Base-by-base conservation (phyloP, 2,888 invertebrate species). In the Gymnosoma rotundatum region DNA sequence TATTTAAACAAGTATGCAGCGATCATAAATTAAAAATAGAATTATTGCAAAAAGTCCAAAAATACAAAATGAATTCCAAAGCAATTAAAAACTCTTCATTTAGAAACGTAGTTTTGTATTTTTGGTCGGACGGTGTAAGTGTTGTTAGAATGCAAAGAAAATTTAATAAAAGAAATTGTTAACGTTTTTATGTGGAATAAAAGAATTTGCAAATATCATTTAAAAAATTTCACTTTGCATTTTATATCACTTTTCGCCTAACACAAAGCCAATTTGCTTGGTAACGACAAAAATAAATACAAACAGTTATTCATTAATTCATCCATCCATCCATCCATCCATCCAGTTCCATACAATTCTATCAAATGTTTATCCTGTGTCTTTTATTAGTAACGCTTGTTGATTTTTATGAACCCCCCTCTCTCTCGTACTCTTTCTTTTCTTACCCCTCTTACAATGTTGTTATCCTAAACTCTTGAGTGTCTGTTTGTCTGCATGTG, bases 351-450 rank as follows among this genome's bases (percentile, higher is more conserved):
- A 78, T 8, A 50, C 45, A 72, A 50, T 66, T 58, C 60, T 67
- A 58, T 50, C 52, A 81, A 75, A 83, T 56, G 83, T 58, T 83
- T 83, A 78, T 83, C 78, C 78, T 78, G 73, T 83, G 66, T 67
- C 60, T 79, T 64, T 70, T 75, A 70, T 80, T 76, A 80, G 67
- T 83, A 66, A 80, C 80, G 80, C 79, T 83, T 76, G 70, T 80
- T 83, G 83, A 83, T 83, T 79, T 32, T 72, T 48, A 38, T 67
- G 70, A 83, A 79, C 64, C 36, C n/a, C 21, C 61, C 42, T 36
- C 16, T 60, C 52, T 32, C 7, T 32, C 7, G 0, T 6, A 2
- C 8, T 32, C 6, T 32, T 32, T 32, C 32, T 32, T 32, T 32
- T 6, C 8, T 6, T 32, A 5, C 32, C 32, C 6, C 32, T 5